Conservation (phyloP, 1,140 invertebrate species). For the Zaprionus davidi region DNA sequence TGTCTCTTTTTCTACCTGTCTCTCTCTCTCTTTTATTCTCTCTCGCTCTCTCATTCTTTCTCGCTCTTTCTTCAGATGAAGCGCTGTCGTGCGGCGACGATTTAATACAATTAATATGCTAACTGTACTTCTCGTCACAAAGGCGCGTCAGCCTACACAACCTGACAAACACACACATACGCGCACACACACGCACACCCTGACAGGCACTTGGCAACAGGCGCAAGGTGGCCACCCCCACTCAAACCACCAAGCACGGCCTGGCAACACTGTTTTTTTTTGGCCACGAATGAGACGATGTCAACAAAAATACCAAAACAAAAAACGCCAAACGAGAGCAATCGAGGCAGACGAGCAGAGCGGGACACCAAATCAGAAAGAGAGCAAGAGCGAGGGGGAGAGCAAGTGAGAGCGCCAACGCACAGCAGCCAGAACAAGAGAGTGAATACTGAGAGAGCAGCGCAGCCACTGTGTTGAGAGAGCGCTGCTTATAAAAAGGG, state of each 20-base stretch:
- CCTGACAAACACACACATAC: constrained; percentile 29
- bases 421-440: constrained; percentile 3
- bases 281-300: constrained; percentile 76
- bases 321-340: constrained; percentile 49
- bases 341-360: constrained; percentile 20
- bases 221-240: constrained; percentile 64
- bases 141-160: constrained; percentile 42
- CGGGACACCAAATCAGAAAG: constrained; percentile 16
- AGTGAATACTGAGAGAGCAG: background rate
- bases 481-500: constrained; percentile 56
- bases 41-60: constrained; percentile 18
- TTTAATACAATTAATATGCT: constrained; percentile 82
- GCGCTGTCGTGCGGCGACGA: constrained; percentile 64
- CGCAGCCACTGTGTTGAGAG: constrained; percentile 33
- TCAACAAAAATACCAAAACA: constrained; percentile 83
- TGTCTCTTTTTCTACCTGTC: constrained; percentile 10
- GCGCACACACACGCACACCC: constrained; percentile 11
- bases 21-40: background rate
- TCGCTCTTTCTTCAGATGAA: constrained; percentile 16
- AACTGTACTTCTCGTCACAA: constrained; percentile 77
- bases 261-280: constrained; percentile 59
- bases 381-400: constrained; percentile 3
- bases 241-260: constrained; percentile 20
- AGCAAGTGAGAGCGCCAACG: constrained; percentile 1
- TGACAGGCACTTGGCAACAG: constrained; percentile 63